A percentile compares a stretch with the other conserved stretches of the same genome.
Conservation (phyloP, 2,797 vertebrate genomes). For the Columba guinea region DNA sequence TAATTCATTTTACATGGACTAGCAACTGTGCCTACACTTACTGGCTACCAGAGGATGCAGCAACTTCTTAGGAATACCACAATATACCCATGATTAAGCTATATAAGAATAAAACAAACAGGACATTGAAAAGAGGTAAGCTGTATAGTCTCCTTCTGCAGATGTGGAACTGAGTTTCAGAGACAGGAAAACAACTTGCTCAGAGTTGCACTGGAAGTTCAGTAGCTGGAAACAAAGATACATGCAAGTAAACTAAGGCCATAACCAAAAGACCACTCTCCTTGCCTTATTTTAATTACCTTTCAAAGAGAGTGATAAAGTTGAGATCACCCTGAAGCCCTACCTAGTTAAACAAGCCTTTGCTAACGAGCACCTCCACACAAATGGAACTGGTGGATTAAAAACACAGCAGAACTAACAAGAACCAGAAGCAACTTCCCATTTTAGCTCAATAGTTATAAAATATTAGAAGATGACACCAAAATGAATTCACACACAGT, state of each 20-base stretch:
- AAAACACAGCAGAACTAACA: background rate
- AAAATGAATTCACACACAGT: background rate
- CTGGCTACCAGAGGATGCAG: background rate
- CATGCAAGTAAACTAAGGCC: background rate
- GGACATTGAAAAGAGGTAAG: background rate
- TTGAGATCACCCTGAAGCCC: background rate
- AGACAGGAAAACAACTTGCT: background rate
- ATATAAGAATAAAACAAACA: background rate
- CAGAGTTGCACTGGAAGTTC: background rate
- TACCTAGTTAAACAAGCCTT: background rate
- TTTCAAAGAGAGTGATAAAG: background rate
- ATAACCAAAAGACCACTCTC: background rate
- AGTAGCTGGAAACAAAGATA: background rate
- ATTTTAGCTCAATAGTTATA: background rate
- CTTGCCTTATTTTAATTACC: background rate
- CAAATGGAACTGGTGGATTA: background rate
- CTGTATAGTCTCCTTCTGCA: background rate
- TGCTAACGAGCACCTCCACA: background rate
- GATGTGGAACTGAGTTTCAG: background rate
- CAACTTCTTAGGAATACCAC: background rate
- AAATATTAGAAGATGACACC: background rate
- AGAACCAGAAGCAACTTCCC: slow-evolving; percentile 13
- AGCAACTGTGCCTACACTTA: background rate
- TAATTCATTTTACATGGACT: background rate
- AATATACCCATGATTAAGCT: background rate